A percentile compares a stretch with the other conserved stretches of the same genome.
Evolutionary conservation across 1,140 invertebrate genomes (phyloP).

Genomic region (Phortica variegata): DNA sequence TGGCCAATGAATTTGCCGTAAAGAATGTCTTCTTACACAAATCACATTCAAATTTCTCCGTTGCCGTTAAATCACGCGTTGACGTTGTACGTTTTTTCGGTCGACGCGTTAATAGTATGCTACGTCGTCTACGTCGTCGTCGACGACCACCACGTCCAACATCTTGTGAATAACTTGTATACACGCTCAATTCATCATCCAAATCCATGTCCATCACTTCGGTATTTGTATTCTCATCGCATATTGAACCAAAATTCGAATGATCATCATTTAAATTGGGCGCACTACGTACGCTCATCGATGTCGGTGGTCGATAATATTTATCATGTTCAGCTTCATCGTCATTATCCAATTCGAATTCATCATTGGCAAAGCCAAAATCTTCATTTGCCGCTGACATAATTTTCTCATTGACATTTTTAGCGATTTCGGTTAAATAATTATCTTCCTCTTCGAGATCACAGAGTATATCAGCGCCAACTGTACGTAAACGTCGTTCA

Average conservation of each 20-base stretch:
- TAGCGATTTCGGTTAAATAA: slow-evolving; percentile 51
- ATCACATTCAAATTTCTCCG: slow-evolving; percentile 49
- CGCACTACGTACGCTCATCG: slow-evolving; percentile 52
- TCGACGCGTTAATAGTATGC: slow-evolving; percentile 39
- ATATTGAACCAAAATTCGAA: slow-evolving; percentile 42
- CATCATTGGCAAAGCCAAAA: slow-evolving; percentile 48
- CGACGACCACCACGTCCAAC: slow-evolving; percentile 30
- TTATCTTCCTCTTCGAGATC: slow-evolving; percentile 50
- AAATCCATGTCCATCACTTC: slow-evolving; percentile 56
- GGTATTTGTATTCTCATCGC: slow-evolving; percentile 50
- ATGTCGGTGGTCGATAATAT: slow-evolving; percentile 43
- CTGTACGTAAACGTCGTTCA: slow-evolving; percentile 2
- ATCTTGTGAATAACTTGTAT: slow-evolving; percentile 52
- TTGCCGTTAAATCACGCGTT: slow-evolving; percentile 12
- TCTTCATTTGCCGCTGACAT: slow-evolving; percentile 50
- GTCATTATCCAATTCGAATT: slow-evolving; percentile 37
- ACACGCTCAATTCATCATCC: slow-evolving; percentile 53
- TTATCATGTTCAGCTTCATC: slow-evolving; percentile 25
- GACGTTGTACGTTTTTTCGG: slow-evolving; percentile 35
- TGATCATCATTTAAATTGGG: slow-evolving; percentile 50
- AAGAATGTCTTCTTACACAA: slow-evolving; percentile 60
- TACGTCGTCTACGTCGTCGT: slow-evolving; percentile 25
- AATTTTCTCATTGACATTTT: slow-evolving; percentile 55
- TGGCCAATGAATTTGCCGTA: slow-evolving; percentile 56
- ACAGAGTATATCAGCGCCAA: slow-evolving; percentile 15